Conservation (phyloP, 2,113 vertebrate genomes). For the Cynocephalus volans region DNA sequence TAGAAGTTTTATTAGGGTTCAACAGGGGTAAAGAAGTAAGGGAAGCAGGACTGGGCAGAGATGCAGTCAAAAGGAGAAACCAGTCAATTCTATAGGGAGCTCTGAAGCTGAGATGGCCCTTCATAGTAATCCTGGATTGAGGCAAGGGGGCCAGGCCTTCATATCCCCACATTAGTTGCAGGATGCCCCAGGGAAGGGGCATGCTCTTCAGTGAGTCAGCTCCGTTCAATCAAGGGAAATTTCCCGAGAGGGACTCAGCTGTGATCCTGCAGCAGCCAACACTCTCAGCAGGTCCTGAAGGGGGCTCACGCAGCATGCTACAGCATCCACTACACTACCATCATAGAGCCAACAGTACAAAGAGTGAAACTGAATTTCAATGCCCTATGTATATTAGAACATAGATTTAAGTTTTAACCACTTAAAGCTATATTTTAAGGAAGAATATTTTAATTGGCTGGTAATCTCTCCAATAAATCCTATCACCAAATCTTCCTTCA, state of each 20-base stretch:
- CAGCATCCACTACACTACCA: background rate
- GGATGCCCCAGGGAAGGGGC: background rate
- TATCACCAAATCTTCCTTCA: background rate
- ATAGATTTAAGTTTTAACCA: conserved; percentile 22
- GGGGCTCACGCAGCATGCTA: background rate
- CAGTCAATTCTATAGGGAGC: background rate
- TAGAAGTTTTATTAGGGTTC: background rate
- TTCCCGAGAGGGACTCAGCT: background rate
- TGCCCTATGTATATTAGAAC: background rate
- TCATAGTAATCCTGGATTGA: background rate
- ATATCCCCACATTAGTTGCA: background rate
- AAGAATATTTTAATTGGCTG: conserved; percentile 20
- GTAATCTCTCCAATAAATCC: conserved; percentile 22
- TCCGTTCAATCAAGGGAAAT: background rate
- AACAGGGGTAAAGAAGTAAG: background rate
- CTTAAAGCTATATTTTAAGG: background rate
- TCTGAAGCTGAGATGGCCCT: background rate
- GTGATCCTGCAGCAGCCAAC: background rate
- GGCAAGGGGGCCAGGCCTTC: background rate
- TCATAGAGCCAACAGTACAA: background rate
- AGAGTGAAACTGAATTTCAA: conserved; percentile 11
- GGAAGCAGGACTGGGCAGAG: background rate
- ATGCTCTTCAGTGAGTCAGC: background rate
- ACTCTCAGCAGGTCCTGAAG: background rate
- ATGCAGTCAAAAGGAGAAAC: background rate